A percentile compares a stretch with the other conserved stretches of the same genome.
phyloP scores from a whole-genome alignment of 2,113 vertebrate species.

The Conger conger region DNA sequence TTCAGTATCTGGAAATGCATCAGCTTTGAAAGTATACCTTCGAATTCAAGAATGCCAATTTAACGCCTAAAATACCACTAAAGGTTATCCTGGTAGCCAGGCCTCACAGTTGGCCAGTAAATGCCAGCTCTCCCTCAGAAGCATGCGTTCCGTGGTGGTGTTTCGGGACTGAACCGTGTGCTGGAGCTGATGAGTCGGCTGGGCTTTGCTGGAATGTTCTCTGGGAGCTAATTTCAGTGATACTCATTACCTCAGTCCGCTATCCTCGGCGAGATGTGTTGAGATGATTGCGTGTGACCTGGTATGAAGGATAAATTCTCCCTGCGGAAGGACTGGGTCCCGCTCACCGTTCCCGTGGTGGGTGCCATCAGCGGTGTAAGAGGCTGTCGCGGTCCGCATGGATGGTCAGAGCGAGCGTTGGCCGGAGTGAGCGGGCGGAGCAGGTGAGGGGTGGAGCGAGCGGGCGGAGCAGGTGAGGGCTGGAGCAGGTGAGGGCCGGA shows the following conservation, averaged over 20 bases:
- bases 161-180: background rate
- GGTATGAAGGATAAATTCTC: conserved; percentile 47
- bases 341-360: conserved; percentile 48
- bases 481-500: too few species aligned
- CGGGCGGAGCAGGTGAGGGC: too few species aligned
- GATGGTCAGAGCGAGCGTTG: conserved; percentile 44
- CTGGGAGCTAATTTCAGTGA: conserved; percentile 16
- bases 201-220: background rate
- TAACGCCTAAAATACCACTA: background rate
- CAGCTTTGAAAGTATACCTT: background rate
- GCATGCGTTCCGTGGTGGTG: too few species aligned
- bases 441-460: too few species aligned
- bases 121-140: background rate
- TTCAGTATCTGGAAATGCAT: background rate
- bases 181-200: background rate
- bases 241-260: conserved; percentile 32
- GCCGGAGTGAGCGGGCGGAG: too few species aligned
- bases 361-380: conserved; percentile 39
- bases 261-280: conserved; percentile 20
- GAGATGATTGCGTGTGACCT: conserved; percentile 49
- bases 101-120: background rate
- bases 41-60: background rate
- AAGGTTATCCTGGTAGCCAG: background rate
- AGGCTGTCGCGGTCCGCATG: background rate
- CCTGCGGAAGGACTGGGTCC: conserved; percentile 44